Evolutionary conservation across 2,888 invertebrate species (phyloP), one percentile per base, ranked within the genome.

Genomic region (Macrosoma leucophasiata): DNA sequence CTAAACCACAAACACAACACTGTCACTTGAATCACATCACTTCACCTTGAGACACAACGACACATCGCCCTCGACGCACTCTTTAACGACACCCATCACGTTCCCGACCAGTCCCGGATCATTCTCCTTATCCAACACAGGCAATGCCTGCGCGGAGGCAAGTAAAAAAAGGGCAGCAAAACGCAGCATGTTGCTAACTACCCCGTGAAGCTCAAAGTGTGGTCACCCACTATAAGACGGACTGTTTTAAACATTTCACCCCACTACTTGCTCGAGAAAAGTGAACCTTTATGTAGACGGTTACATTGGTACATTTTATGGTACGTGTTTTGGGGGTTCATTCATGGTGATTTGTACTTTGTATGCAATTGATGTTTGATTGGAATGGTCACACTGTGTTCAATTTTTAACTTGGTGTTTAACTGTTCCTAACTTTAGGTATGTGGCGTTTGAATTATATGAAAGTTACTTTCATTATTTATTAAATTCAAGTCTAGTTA

Each of bases 21-120:
- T 42, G 46, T 55, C 61, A 65, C 50, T 36, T 33, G 43, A 41
- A 36, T 17, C 46, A 46, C 47, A 36, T 21, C 39, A 44, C 48
- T n/a, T 47, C 50, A 92, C 92, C 89, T 92, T 92, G 48, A 92
- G 73, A 63, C 92, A 92, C 69, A 91, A 71, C 42, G 89, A 82
- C 55, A 91, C 82, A 52, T 90, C 89, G 55, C 86, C 88, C 41
- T 89, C 88, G 33, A 89, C 89, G 62, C 92, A 92, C 56, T 90
- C 89, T 70, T 90, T 88, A 50, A 92, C 86, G 49, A 89, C 89
- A 50, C 87, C 87, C 39, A 91, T 68, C 21, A 90, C 89, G 50
- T 70, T 70, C 2, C 65, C 69, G 13, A 75, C 65, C 15, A 78
- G 47, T 33, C 72, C 68, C 8, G 72, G 65, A 39, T 79, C 81